phyloP scores from a whole-genome alignment of 2,888 invertebrate species.

The Zaprionus obscuricornis region DNA sequence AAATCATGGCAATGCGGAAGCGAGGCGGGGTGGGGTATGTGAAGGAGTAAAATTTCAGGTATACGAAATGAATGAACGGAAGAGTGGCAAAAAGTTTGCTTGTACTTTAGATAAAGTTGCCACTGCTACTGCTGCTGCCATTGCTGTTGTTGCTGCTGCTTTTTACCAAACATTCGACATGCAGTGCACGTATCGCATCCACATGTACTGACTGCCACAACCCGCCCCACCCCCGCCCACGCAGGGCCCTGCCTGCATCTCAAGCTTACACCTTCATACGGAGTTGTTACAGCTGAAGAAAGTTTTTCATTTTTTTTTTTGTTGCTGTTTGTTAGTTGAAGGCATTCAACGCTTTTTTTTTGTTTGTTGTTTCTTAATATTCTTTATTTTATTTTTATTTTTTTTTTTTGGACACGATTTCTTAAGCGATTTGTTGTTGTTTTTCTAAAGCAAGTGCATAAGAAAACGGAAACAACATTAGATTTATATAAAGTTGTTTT shows the following conservation, averaged over 20 bases:
- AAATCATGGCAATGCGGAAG: no score
- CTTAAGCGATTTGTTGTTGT: constrained; percentile 45
- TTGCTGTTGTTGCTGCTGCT: no score
- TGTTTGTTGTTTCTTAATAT: constrained; percentile 32
- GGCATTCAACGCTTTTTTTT: constrained; percentile 42
- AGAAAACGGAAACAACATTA: constrained; percentile 8
- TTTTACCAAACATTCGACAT: constrained; percentile 70
- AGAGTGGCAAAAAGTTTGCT: constrained; percentile 46
- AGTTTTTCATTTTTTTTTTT: no score
- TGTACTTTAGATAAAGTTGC: constrained; percentile 73
- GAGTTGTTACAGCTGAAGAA: constrained; percentile 36
- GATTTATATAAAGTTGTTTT: not conserved
- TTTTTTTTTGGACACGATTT: constrained; percentile 50
- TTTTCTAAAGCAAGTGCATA: constrained; percentile 30
- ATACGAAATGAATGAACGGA: no score
- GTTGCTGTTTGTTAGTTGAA: constrained; percentile 35
- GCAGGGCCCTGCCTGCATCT: no score
- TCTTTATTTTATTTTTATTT: constrained; percentile 19
- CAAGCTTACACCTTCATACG: not conserved
- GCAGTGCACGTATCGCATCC: constrained; percentile 64
- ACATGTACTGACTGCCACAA: constrained; percentile 18
- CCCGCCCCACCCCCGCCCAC: not conserved
- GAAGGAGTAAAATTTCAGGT: not conserved
- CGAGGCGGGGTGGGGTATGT: not conserved
- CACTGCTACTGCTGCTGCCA: no score